Evolutionary conservation across 2,797 vertebrate genomes (phyloP), one percentile per base, ranked within the genome.

Genomic region (Lates japonicus): DNA sequence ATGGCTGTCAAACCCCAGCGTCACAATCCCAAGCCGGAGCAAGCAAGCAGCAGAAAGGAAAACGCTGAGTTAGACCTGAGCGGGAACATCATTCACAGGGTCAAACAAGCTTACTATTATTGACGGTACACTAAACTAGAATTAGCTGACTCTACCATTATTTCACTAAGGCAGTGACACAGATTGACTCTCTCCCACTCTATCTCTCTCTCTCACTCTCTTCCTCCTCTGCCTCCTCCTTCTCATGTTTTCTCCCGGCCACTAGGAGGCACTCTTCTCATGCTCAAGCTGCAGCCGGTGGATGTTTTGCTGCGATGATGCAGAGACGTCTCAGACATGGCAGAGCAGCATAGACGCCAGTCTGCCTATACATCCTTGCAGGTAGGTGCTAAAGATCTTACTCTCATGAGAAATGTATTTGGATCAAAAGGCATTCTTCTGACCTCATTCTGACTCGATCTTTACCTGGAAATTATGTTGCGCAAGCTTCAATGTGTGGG

Each of bases 181-280:
- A 85, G 83, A 90, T 90, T 83, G 80, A 90, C 88, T 81, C 74
- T 74, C 85, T 71, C 71, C 60, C 67, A 52, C 76, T 77, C 82
- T 49, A 9, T 73, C 71, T 70, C 74, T 57, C 64, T 12, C 39
- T 20, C n/a, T 20, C 75, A 13, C 55, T 54, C 64, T 73, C 54
- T 22, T 54, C 63, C 52, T 25, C 51, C 48, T 59, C 46, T 17
- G 13, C 59, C 55, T 61, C 74, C 76, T 39, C 44, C 66, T 33
- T 8, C 61, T 82, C 69, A 73, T 82, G 57, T 54, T 60, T 48
- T 0, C 5, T 14, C 58, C 57, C 44, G 0, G 57, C 94, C 95
- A 95, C 92, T 90, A 94, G 95, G 94, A 93, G 95, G 95, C 95
- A 93, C 93, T 96, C 93, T 96, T 95, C 93, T 92, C 95, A 89